Evolutionary conservation across 1,140 invertebrate genomes (phyloP), one percentile per base, ranked within the genome.

Genomic region (Cryptotermes secundus): DNA sequence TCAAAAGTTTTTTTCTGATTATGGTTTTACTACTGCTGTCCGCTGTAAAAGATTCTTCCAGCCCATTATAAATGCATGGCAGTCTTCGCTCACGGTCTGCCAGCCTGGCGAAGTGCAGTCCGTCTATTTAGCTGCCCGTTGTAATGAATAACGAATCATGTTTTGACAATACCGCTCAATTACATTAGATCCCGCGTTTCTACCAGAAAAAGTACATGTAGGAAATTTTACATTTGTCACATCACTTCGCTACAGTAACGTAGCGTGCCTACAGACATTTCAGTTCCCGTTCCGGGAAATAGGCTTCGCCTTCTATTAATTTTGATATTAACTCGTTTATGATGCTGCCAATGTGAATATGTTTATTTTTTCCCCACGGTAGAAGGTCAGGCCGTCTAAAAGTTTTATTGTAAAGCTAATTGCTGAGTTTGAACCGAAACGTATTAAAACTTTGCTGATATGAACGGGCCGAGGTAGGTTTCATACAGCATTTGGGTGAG

Each of bases 161-260:
- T 72, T 72, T n/a, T 72, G 59, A 72, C 59, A 72, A 72, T 72
- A 72, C 59, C 59, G 6, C 59, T 72, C 59, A 72, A 72, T 72
- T 72, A 72, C 31, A 31, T 72, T 72, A 72, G 26, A 72, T 26
- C 59, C 26, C 59, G 6, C n/a, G 26, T 72, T 72, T 14, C 45
- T 49, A 14, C 59, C 12, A 72, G 26, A 72, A 72, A 72, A 72
- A 72, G n/a, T n/a, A 31, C 24, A 31, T 31, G 26, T n/a, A 10
- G 59, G 59, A 72, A 26, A 9, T 72, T 72, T 49, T 49, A 49
- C 45, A 49, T 14, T 49, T 49, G 45, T 49, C 45, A 49, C 45
- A 49, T 49, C 59, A n/a, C 59, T 72, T 72, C 26, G 59, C 59
- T 72, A 14, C 26, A 72, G 6, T 72, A n/a, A 72, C 26, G 31